phyloP scores from a whole-genome alignment of 2,888 invertebrate genomes.

The Drosophila yooni region DNA sequence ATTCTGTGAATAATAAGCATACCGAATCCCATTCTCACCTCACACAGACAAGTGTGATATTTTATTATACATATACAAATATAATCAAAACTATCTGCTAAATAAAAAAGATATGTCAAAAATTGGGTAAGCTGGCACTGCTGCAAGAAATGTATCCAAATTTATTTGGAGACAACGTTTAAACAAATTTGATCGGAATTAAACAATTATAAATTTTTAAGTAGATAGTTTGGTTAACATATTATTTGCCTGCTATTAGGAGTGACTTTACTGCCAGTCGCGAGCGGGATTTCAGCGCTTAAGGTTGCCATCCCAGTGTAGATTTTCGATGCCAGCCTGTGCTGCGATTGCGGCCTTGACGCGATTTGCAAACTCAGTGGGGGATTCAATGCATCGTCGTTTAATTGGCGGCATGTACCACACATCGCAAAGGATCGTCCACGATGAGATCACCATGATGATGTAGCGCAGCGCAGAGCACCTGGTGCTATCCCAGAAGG shows the following conservation, averaged over 20 bases:
- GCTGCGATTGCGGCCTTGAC: constrained; percentile 60
- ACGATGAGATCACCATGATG: constrained; percentile 55
- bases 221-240: neutral
- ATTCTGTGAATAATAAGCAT: neutral
- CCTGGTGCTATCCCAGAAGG: constrained; percentile 68
- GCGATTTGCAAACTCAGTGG: constrained; percentile 56
- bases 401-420: constrained; percentile 61
- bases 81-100: neutral
- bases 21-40: neutral
- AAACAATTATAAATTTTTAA: neutral
- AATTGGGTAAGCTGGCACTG: neutral
- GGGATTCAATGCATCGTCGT: constrained; percentile 29
- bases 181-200: neutral
- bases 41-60: neutral
- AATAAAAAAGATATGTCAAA: neutral
- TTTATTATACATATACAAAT: neutral
- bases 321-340: constrained; percentile 48
- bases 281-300: constrained; percentile 56
- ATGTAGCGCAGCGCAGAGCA: constrained; percentile 64
- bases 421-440: constrained; percentile 62
- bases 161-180: neutral
- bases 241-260: neutral
- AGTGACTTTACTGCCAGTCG: constrained; percentile 44
- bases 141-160: neutral
- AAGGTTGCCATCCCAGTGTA: constrained; percentile 69